phyloP scores from a whole-genome alignment of 2,888 invertebrate genomes.

The Abrostola tripartita region DNA sequence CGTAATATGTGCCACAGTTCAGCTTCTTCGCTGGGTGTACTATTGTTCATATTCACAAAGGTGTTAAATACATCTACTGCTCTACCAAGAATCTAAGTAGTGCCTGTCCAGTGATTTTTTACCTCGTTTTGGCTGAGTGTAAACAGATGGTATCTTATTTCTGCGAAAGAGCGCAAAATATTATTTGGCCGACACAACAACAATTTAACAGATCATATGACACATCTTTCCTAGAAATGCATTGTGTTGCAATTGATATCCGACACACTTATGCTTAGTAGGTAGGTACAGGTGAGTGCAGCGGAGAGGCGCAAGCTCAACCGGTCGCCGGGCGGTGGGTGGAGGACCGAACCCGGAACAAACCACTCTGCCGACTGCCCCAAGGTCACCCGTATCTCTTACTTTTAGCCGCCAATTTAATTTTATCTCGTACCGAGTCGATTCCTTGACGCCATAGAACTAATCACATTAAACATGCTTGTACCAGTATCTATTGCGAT shows the following conservation, averaged over 20 bases:
- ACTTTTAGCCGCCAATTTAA: constrained; percentile 71
- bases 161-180: too few relatives aligned
- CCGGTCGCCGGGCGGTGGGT: constrained; percentile 68
- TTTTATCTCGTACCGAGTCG: constrained; percentile 53
- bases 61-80: constrained; percentile 13
- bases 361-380: constrained; percentile 69
- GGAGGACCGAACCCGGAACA: constrained; percentile 82
- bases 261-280: constrained; percentile 43
- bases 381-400: constrained; percentile 82
- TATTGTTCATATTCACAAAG: constrained; percentile 45
- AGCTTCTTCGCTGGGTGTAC: constrained; percentile 33
- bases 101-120: too few relatives aligned
- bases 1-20: constrained; percentile 38
- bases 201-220: constrained; percentile 32
- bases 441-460: constrained; percentile 53
- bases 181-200: background rate
- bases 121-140: too few relatives aligned
- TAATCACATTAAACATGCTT: constrained; percentile 54
- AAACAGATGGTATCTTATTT: too few relatives aligned
- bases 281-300: constrained; percentile 61
- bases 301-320: constrained; percentile 63
- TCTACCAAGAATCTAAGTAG: too few relatives aligned
- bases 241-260: constrained; percentile 37
- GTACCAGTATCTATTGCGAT: constrained; percentile 51
- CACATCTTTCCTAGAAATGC: constrained; percentile 25